Percentiles rank a stretch among this genome's conserved stretches.
Evolutionary conservation across 2,888 invertebrate species (phyloP).

Genomic region (Heliconius hortense): DNA sequence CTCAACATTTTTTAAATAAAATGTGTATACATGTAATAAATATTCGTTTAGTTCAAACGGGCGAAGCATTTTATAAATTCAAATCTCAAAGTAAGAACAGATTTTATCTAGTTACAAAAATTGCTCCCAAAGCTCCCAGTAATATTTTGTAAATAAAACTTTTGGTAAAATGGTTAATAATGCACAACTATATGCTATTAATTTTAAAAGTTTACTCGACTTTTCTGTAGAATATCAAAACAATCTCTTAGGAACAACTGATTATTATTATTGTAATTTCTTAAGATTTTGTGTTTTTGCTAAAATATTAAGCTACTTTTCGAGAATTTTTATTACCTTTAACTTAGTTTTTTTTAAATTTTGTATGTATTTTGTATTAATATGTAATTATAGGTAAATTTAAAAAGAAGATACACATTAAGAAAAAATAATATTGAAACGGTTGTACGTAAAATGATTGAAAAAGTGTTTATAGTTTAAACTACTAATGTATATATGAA

Average conservation of each 20-base stretch:
- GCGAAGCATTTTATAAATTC: too few relatives aligned
- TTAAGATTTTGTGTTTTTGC: background rate
- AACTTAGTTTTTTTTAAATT: too few relatives aligned
- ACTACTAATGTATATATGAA: too few relatives aligned
- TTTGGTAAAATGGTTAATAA: background rate
- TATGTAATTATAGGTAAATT: background rate
- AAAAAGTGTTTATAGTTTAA: too few relatives aligned
- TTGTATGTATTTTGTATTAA: background rate
- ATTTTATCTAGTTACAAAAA: background rate
- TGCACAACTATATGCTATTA: background rate
- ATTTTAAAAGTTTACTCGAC: background rate
- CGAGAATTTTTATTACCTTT: too few relatives aligned
- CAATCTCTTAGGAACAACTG: background rate
- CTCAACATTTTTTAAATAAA: too few relatives aligned
- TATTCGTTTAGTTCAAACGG: too few relatives aligned
- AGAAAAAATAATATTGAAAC: too few relatives aligned
- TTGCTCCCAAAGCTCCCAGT: background rate
- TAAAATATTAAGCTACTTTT: background rate
- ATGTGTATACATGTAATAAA: too few relatives aligned
- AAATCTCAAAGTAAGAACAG: background rate
- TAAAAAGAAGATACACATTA: background rate
- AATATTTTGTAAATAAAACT: constrained; percentile 1
- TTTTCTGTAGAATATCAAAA: background rate
- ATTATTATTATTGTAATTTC: constrained; percentile 8
- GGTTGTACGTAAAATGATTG: too few relatives aligned